Conservation (phyloP, 1,140 invertebrate genomes). For the Apis dorsata region DNA sequence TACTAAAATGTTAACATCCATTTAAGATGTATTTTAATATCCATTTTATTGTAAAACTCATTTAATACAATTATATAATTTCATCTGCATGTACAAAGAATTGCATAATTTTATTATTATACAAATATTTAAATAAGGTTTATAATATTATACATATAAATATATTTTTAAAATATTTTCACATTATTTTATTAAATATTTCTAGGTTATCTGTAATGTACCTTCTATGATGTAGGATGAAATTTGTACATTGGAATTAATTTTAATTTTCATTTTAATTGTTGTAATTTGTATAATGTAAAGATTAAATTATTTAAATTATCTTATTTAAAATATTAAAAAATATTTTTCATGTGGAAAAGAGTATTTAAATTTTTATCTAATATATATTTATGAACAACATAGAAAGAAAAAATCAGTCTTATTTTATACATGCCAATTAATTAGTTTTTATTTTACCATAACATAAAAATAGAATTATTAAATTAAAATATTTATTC, state of each 20-base stretch:
- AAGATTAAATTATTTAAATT: constrained; percentile 15
- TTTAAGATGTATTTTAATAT: constrained; percentile 24
- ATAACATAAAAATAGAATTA: constrained; percentile 21
- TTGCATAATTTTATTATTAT: constrained; percentile 31
- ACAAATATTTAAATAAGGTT: constrained; percentile 35
- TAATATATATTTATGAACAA: constrained; percentile 48
- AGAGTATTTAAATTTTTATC: constrained; percentile 49
- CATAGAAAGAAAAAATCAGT: constrained; percentile 62
- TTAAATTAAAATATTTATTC: not conserved
- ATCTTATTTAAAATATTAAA: constrained; percentile 17
- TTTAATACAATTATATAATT: constrained; percentile 53
- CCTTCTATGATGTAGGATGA: constrained; percentile 44
- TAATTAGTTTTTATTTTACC: constrained; percentile 36
- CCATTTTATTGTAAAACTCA: constrained; percentile 35
- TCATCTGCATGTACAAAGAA: constrained; percentile 50
- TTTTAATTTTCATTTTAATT: constrained; percentile 21
- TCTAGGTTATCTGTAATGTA: constrained; percentile 12
- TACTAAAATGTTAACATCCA: constrained; percentile 6
- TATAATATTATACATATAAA: constrained; percentile 10
- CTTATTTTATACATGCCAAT: constrained; percentile 56
- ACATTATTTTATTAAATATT: constrained; percentile 23
- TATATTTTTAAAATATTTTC: constrained; percentile 15
- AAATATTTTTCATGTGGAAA: constrained; percentile 26
- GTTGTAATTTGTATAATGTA: constrained; percentile 25
- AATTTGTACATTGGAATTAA: constrained; percentile 27